phyloP scores from a whole-genome alignment of 1,140 invertebrate species.

The Drosophila obscura region DNA sequence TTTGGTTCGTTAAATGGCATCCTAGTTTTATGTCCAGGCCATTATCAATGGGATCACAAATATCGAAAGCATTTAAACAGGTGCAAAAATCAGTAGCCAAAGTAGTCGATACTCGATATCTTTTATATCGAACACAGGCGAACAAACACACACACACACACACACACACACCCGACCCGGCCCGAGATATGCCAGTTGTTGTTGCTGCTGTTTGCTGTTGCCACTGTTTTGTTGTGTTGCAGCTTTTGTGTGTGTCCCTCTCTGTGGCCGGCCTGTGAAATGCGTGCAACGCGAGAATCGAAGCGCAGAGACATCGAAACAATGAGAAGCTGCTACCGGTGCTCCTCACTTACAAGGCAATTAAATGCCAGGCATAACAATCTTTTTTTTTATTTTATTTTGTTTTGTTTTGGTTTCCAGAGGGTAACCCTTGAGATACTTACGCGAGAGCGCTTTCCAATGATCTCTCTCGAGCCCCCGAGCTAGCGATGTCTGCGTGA shows the following conservation, averaged over 20 bases:
- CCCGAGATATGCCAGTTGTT: constrained; percentile 44
- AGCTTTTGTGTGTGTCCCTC: constrained; percentile 6
- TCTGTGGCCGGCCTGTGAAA: constrained; percentile 45
- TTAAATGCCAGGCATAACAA: constrained; percentile 82
- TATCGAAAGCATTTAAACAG: constrained; percentile 67
- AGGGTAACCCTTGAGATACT: constrained; percentile 59
- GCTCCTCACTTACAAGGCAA: constrained; percentile 79
- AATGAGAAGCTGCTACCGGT: constrained; percentile 72
- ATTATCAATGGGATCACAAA: constrained; percentile 77
- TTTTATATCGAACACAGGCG: constrained; percentile 29
- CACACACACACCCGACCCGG: background rate
- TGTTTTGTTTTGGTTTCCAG: constrained; percentile 1
- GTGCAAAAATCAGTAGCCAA: constrained; percentile 73
- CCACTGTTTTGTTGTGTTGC: constrained; percentile 1
- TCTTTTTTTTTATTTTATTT: constrained; percentile 32
- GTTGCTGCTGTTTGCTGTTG: constrained; percentile 22
- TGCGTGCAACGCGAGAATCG: constrained; percentile 71
- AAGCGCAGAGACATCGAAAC: constrained; percentile 66
- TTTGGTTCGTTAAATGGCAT: constrained; percentile 43
- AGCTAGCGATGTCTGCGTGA: constrained; percentile 17
- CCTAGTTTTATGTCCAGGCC: constrained; percentile 78
- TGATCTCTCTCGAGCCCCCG: background rate
- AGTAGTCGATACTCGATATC: constrained; percentile 70
- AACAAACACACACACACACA: no score
- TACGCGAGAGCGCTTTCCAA: constrained; percentile 27